Percentiles rank a stretch among this genome's conserved stretches.
Evolutionary conservation across 2,797 vertebrate genomes (phyloP).

Genomic region (Xiphophorus birchmanni): DNA sequence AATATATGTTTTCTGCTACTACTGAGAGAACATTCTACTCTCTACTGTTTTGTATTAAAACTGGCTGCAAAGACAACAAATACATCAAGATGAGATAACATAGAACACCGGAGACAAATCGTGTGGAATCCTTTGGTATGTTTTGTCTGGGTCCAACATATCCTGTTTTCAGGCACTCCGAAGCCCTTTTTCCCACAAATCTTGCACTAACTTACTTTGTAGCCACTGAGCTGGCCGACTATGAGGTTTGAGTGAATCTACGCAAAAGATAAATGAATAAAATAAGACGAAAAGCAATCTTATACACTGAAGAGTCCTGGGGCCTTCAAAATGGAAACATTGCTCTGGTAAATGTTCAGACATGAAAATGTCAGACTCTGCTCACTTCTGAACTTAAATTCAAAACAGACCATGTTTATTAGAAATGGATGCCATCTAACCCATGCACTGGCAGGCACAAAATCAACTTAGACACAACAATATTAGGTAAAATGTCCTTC

Average conservation of each 20-base stretch:
- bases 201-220: conserved; percentile 16
- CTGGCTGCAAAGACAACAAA: conserved; percentile 59
- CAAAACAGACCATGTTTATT: background rate
- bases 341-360: conserved; percentile 2
- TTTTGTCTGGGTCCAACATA: conserved; percentile 70
- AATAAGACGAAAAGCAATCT: background rate
- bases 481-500: background rate
- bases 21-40: conserved; percentile 29
- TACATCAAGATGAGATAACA: conserved; percentile 68
- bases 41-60: conserved; percentile 47
- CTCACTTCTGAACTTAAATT: background rate
- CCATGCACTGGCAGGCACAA: background rate
- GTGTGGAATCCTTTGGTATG: conserved; percentile 67
- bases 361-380: background rate
- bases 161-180: conserved; percentile 62
- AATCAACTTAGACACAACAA: background rate
- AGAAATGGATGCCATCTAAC: background rate
- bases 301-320: background rate
- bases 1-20: conserved; percentile 1
- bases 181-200: conserved; percentile 57
- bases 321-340: background rate
- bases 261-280: background rate
- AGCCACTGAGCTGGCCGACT: conserved; percentile 1
- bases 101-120: conserved; percentile 60
- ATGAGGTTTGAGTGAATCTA: background rate